Percentiles rank a stretch among this genome's conserved stretches.
These are phyloP conservation scores for Hylomyscus alleni DNA, from an alignment of 2,797 vertebrate genomes.

Conservation along the genomic window DNA sequence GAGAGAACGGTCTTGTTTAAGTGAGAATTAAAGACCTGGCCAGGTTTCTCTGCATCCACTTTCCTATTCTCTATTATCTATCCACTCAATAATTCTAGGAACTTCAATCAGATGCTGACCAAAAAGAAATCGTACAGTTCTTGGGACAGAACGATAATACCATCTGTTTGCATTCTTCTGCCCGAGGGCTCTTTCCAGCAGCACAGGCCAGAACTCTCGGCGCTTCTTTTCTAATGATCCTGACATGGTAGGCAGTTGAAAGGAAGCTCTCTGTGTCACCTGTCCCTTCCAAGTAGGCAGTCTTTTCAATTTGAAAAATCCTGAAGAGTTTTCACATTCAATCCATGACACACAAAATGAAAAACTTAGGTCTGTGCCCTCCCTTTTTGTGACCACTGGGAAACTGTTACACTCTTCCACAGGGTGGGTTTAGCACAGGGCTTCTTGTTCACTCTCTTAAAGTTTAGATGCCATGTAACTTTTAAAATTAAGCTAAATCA, in stretches of 20 bases:
- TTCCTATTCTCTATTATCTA: constrained; percentile 84
- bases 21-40: constrained; percentile 81
- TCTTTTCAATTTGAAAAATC: constrained; percentile 39
- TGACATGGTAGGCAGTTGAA: constrained; percentile 54
- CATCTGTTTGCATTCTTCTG: constrained; percentile 78
- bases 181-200: constrained; percentile 77
- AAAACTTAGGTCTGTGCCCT: constrained; percentile 21
- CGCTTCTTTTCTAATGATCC: constrained; percentile 66
- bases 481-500: constrained; percentile 2
- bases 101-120: constrained; percentile 76
- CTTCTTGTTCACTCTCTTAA: constrained; percentile 32
- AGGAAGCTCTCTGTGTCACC: constrained; percentile 10
- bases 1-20: constrained; percentile 80
- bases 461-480: constrained; percentile 51
- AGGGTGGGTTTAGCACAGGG: constrained; percentile 49
- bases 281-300: not conserved
- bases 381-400: not conserved
- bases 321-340: constrained; percentile 31
- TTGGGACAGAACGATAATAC: constrained; percentile 77
- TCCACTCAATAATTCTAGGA: constrained; percentile 80
- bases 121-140: constrained; percentile 78
- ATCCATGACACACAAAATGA: constrained; percentile 7
- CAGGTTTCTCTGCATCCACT: constrained; percentile 59
- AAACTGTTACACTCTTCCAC: constrained; percentile 34
- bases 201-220: constrained; percentile 42